Percentiles rank a stretch among this genome's conserved stretches.
Conservation (phyloP, 2,888 invertebrate genomes). For the Brachypterus glaber region DNA sequence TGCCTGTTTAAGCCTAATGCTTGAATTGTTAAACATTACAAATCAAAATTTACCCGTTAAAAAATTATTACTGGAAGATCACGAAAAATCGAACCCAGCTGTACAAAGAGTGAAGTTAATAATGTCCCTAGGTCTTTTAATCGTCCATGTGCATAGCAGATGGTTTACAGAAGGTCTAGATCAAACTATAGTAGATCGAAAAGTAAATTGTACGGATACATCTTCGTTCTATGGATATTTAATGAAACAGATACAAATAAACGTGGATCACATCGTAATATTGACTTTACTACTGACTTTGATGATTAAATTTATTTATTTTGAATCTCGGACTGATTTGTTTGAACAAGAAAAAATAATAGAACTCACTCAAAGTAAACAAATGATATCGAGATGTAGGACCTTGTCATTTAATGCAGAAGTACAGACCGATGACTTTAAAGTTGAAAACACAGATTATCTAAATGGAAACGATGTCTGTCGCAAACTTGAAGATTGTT, state of each 20-base stretch:
- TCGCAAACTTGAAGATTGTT: slow-evolving; percentile 52
- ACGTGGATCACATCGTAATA: slow-evolving; percentile 83
- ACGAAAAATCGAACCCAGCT: slow-evolving; percentile 84
- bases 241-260: slow-evolving; percentile 46
- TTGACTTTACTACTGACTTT: slow-evolving; percentile 73
- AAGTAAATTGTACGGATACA: slow-evolving; percentile 23
- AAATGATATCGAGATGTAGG: slow-evolving; percentile 8
- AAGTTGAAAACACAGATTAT: slow-evolving; percentile 16
- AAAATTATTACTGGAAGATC: slow-evolving; percentile 50
- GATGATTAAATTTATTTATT: slow-evolving; percentile 82
- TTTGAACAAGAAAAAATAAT: slow-evolving; percentile 17
- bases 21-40: slow-evolving; percentile 53
- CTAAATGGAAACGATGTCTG: background rate
- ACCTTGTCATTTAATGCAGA: slow-evolving; percentile 24
- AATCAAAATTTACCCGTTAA: slow-evolving; percentile 32
- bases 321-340: slow-evolving; percentile 54
- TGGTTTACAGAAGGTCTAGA: slow-evolving; percentile 24
- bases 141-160: slow-evolving; percentile 72
- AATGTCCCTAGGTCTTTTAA: slow-evolving; percentile 82
- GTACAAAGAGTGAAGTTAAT: slow-evolving; percentile 89
- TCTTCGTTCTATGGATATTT: slow-evolving; percentile 28
- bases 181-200: slow-evolving; percentile 14
- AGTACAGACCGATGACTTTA: slow-evolving; percentile 25
- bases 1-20: slow-evolving; percentile 78
- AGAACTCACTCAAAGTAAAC: slow-evolving; percentile 2